Conservation (phyloP, 2,888 invertebrate species). For the Antheraea yamamai region DNA sequence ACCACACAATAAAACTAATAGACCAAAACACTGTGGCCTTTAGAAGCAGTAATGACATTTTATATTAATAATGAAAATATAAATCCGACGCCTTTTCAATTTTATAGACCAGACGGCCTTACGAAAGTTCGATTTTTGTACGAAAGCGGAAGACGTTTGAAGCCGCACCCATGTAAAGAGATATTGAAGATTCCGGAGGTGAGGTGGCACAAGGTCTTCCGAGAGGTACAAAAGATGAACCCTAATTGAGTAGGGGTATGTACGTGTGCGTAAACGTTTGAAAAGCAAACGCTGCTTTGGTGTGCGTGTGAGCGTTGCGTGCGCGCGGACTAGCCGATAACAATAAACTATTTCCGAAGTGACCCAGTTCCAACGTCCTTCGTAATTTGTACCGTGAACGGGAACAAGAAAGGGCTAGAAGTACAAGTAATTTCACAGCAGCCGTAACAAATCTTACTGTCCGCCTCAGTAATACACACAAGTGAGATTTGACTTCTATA, state of each 20-base stretch:
- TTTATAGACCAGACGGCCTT: slow-evolving; percentile 74
- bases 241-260: slow-evolving; percentile 63
- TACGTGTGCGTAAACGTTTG: slow-evolving; percentile 69
- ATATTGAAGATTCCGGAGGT: slow-evolving; percentile 63
- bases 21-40: slow-evolving; percentile 68
- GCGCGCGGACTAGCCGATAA: slow-evolving; percentile 79
- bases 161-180: slow-evolving; percentile 46
- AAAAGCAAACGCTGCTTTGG: slow-evolving; percentile 58
- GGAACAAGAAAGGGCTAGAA: slow-evolving; percentile 78
- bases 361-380: slow-evolving; percentile 81
- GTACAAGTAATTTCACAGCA: slow-evolving; percentile 57
- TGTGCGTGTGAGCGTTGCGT: slow-evolving; percentile 72
- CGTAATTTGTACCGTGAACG: slow-evolving; percentile 78
- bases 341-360: slow-evolving; percentile 83
- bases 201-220: slow-evolving; percentile 64
- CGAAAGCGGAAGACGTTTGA: slow-evolving; percentile 72
- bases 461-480: slow-evolving; percentile 33
- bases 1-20: slow-evolving; percentile 75
- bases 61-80: slow-evolving; percentile 62
- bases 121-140: slow-evolving; percentile 64
- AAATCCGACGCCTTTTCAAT: slow-evolving; percentile 68
- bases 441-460: slow-evolving; percentile 62
- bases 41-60: slow-evolving; percentile 60
- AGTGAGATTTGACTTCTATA: not conserved
- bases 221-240: slow-evolving; percentile 67